Percentiles rank a stretch among this genome's conserved stretches.
These are phyloP conservation scores for Anableps anableps DNA, from an alignment of 2,797 vertebrate species.

Conservation along the genomic window DNA sequence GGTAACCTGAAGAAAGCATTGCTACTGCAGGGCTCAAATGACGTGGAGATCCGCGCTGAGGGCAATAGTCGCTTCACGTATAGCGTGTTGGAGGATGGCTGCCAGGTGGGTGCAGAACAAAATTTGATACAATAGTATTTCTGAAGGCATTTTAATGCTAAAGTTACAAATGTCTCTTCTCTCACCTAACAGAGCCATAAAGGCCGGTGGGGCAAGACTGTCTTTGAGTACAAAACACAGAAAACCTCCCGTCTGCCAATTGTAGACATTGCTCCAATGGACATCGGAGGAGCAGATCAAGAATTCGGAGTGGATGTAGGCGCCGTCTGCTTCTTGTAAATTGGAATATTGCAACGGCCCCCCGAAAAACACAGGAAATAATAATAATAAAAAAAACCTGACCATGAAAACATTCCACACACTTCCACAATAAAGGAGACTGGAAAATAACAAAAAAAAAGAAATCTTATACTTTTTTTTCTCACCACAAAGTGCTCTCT, in stretches of 20 bases:
- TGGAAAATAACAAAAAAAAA: slow-evolving; percentile 80
- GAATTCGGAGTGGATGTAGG: slow-evolving; percentile 98
- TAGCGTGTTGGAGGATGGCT: slow-evolving; percentile 91
- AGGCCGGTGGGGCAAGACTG: slow-evolving; percentile 96
- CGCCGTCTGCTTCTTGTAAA: slow-evolving; percentile 99
- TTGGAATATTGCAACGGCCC: slow-evolving; percentile 76
- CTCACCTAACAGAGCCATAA: slow-evolving; percentile 89
- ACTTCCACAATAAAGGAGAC: slow-evolving; percentile 84
- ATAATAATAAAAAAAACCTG: slow-evolving; percentile 69
- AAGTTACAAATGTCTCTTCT: slow-evolving; percentile 30
- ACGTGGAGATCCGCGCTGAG: slow-evolving; percentile 95
- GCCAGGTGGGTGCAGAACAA: slow-evolving; percentile 85
- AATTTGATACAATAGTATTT: not conserved
- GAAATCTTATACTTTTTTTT: slow-evolving; percentile 82
- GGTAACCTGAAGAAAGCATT: slow-evolving; percentile 96
- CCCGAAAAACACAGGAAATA: slow-evolving; percentile 71
- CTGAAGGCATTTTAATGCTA: not conserved
- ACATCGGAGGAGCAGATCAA: slow-evolving; percentile 96
- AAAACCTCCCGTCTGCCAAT: slow-evolving; percentile 98
- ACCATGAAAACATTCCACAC: slow-evolving; percentile 81
- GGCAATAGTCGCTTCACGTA: slow-evolving; percentile 98
- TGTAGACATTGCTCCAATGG: slow-evolving; percentile 97
- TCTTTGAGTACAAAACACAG: slow-evolving; percentile 97
- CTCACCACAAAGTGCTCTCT: slow-evolving; percentile 85
- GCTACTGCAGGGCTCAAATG: slow-evolving; percentile 94